Conservation (phyloP, 2,797 vertebrate species). For the Enteromius afrohamiltoni region DNA sequence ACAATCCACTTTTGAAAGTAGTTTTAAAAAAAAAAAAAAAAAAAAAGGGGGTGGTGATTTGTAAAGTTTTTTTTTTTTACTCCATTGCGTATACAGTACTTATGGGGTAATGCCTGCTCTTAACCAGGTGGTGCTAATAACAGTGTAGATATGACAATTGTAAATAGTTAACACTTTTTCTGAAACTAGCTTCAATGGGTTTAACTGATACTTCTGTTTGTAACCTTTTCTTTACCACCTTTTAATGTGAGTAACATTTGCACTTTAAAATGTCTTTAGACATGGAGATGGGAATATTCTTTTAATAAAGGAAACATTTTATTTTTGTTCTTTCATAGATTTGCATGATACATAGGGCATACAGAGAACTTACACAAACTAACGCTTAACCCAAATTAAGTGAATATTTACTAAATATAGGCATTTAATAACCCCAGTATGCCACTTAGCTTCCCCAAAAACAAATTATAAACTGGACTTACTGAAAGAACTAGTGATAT, state of each 20-base stretch:
- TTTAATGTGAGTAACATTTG: conserved; percentile 71
- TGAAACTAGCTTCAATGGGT: neutral
- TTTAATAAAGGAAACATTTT: conserved; percentile 17
- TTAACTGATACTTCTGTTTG: neutral
- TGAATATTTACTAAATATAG: neutral
- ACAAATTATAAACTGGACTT: neutral
- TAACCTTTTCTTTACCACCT: conserved; percentile 49
- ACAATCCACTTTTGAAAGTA: neutral
- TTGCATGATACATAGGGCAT: neutral
- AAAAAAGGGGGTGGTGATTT: conserved; percentile 63
- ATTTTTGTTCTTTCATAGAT: neutral
- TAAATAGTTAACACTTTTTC: conserved; percentile 6
- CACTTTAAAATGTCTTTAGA: conserved; percentile 76
- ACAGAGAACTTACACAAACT: neutral
- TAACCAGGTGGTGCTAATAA: conserved; percentile 52
- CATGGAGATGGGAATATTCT: conserved; percentile 57
- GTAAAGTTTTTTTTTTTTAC: conserved; percentile 48
- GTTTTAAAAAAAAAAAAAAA: conserved; percentile 45
- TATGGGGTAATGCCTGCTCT: conserved; percentile 25
- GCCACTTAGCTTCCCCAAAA: neutral
- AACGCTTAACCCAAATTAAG: neutral
- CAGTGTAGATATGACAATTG: conserved; percentile 27
- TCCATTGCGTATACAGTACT: conserved; percentile 2
- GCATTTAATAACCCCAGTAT: neutral
- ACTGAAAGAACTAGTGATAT: neutral